phyloP scores from a whole-genome alignment of 2,888 invertebrate genomes.

The Polymixis lichenea region DNA sequence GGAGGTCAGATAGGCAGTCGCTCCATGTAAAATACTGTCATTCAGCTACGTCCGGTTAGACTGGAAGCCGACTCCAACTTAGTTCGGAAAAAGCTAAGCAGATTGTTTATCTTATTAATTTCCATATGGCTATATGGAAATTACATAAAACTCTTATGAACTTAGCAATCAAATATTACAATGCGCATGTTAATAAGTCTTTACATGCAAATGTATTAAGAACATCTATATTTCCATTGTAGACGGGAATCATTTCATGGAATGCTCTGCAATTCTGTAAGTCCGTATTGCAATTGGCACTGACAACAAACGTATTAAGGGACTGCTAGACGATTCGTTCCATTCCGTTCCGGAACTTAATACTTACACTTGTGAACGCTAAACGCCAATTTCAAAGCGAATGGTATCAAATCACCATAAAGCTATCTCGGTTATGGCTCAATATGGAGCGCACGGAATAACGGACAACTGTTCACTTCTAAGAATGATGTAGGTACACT shows the following conservation, averaged over 20 bases:
- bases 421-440: slow-evolving; percentile 81
- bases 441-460: slow-evolving; percentile 85
- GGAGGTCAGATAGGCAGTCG: too few relatives aligned
- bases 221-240: slow-evolving; percentile 50
- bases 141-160: slow-evolving; percentile 24
- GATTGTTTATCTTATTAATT: slow-evolving; percentile 12
- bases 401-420: slow-evolving; percentile 90
- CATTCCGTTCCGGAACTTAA: slow-evolving; percentile 68
- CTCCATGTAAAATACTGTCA: too few relatives aligned
- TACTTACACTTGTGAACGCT: slow-evolving; percentile 75
- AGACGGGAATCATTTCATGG: slow-evolving; percentile 37
- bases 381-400: slow-evolving; percentile 87
- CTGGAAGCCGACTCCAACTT: too few relatives aligned
- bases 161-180: slow-evolving; percentile 38
- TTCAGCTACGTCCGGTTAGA: too few relatives aligned
- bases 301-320: slow-evolving; percentile 64
- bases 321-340: slow-evolving; percentile 63
- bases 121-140: too few relatives aligned
- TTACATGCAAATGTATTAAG: slow-evolving; percentile 34
- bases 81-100: too few relatives aligned
- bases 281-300: slow-evolving; percentile 54
- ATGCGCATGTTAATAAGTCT: slow-evolving; percentile 38
- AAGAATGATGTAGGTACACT: slow-evolving; percentile 79
- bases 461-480: slow-evolving; percentile 78
- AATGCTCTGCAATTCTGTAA: slow-evolving; percentile 47